A percentile compares a stretch with the other conserved stretches of the same genome.
phyloP scores from a whole-genome alignment of 2,113 vertebrate genomes.

The Peucedramus taeniatus region DNA sequence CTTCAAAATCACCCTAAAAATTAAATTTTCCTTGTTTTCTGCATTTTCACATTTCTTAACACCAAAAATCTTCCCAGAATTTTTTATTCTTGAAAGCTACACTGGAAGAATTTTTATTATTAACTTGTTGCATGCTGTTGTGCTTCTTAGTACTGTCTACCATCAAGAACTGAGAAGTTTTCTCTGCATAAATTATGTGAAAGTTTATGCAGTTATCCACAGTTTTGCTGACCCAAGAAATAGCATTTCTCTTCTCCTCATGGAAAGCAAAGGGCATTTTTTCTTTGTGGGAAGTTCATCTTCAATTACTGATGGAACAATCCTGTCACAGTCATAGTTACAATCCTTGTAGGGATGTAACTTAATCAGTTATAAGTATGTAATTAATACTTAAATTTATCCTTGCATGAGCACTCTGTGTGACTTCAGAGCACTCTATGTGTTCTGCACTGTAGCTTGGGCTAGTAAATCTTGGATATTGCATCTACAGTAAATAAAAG shows the following conservation, averaged over 20 bases:
- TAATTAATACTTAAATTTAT: not conserved
- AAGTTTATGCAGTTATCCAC: not conserved
- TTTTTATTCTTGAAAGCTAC: not conserved
- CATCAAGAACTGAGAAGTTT: not conserved
- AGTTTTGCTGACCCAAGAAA: not conserved
- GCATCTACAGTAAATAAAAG: not conserved
- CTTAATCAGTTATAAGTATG: not conserved
- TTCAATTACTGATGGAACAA: not conserved
- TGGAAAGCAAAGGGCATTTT: not conserved
- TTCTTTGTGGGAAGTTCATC: not conserved
- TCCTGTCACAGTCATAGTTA: not conserved
- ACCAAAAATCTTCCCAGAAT: not conserved
- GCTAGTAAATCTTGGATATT: not conserved
- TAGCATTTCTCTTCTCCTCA: not conserved
- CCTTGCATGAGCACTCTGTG: not conserved
- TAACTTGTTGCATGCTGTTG: not conserved
- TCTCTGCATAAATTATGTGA: not conserved
- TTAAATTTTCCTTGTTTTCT: not conserved
- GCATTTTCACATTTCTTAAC: not conserved
- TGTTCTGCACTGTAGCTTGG: not conserved
- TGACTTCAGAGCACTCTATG: not conserved
- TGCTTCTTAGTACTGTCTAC: not conserved
- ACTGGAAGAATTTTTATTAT: not conserved
- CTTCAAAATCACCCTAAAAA: not conserved
- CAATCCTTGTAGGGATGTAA: not conserved